Conservation (phyloP, 2,888 invertebrate genomes). For the Cheilosia scutellata region DNA sequence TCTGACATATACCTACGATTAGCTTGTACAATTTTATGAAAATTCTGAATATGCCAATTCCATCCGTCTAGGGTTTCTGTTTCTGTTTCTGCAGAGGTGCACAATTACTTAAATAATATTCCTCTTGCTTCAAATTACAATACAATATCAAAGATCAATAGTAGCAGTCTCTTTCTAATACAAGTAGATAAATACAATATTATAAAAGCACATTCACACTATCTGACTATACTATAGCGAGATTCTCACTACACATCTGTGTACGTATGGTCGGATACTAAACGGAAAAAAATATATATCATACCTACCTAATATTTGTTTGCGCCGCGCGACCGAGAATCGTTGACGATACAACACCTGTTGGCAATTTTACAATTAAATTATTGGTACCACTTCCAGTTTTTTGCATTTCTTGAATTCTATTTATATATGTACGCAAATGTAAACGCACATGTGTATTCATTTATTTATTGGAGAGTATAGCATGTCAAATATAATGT, state of each 20-base stretch:
- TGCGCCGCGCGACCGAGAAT: slow-evolving; percentile 40
- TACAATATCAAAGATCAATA: slow-evolving; percentile 12
- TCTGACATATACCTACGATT: not conserved
- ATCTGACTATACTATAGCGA: slow-evolving; percentile 14
- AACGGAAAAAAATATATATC: slow-evolving; percentile 39
- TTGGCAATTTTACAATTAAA: slow-evolving; percentile 64
- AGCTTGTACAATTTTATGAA: not conserved
- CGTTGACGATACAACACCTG: slow-evolving; percentile 64
- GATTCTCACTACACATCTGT: slow-evolving; percentile 51
- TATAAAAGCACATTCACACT: slow-evolving; percentile 47
- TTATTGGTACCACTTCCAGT: slow-evolving; percentile 66
- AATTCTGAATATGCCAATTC: not conserved
- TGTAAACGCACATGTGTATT: slow-evolving; percentile 19
- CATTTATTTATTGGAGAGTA: slow-evolving; percentile 26
- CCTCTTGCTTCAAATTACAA: not conserved
- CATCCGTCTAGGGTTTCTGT: too few species aligned
- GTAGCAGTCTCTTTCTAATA: slow-evolving; percentile 38
- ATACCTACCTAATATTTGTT: slow-evolving; percentile 52
- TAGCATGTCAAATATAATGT: slow-evolving; percentile 7
- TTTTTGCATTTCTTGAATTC: slow-evolving; percentile 61
- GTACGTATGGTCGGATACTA: slow-evolving; percentile 57
- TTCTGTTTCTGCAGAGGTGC: slow-evolving; percentile 1
- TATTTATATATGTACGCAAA: slow-evolving; percentile 41
- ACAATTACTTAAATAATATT: slow-evolving; percentile 13
- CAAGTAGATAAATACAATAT: not conserved